phyloP scores from a whole-genome alignment of 2,797 vertebrate species.

The Alectoris magna region DNA sequence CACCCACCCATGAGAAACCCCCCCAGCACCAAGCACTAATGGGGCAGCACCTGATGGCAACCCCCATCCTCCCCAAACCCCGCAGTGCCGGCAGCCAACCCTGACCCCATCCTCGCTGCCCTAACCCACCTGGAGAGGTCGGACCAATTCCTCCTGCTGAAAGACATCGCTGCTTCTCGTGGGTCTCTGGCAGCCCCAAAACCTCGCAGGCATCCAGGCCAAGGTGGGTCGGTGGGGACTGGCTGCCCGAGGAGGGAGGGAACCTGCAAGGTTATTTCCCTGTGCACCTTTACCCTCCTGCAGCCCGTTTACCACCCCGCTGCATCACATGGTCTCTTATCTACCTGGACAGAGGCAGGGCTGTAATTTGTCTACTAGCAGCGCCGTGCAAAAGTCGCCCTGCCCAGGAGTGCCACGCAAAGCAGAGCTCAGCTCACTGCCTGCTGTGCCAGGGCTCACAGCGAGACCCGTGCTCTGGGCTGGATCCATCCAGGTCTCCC shows the following conservation, averaged over 20 bases:
- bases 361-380: constrained; percentile 70
- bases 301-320: constrained; percentile 47
- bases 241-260: not conserved
- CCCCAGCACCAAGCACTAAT: accelerated
- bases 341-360: constrained; percentile 68
- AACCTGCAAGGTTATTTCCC: constrained; percentile 75
- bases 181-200: not conserved
- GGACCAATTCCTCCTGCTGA: constrained; percentile 90
- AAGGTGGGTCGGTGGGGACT: not conserved
- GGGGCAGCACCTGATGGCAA: not conserved
- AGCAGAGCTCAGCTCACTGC: constrained; percentile 1
- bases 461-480: not conserved
- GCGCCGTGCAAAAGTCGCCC: constrained; percentile 52
- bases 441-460: constrained; percentile 4
- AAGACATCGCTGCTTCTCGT: constrained; percentile 80
- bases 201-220: not conserved
- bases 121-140: constrained; percentile 91
- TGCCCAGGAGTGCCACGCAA: constrained; percentile 57
- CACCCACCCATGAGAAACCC: not conserved
- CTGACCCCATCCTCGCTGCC: not conserved
- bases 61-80: not conserved
- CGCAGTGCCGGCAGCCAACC: accelerated
- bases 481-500: constrained; percentile 50
- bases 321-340: constrained; percentile 87
- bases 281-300: constrained; percentile 86